phyloP scores from a whole-genome alignment of 2,113 vertebrate species.

The Chloroceryle aenea region DNA sequence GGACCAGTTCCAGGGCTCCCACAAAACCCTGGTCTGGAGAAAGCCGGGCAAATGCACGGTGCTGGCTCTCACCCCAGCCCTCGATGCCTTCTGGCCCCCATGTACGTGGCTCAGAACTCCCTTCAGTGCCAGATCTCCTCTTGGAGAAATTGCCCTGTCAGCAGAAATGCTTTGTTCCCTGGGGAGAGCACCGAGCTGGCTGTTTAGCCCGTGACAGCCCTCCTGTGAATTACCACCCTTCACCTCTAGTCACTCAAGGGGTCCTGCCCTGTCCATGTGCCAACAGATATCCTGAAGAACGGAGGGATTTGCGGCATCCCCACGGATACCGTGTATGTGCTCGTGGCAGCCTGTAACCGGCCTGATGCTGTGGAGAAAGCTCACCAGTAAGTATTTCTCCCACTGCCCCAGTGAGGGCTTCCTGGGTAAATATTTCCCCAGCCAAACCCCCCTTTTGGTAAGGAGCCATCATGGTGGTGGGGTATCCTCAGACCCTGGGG shows the following conservation, averaged over 20 bases:
- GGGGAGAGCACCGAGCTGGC: neutral
- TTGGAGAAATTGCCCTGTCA: neutral
- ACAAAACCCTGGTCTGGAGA: neutral
- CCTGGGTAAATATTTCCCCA: neutral
- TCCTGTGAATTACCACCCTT: neutral
- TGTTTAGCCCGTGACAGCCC: neutral
- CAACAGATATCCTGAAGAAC: slow-evolving; percentile 87
- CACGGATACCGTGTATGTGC: slow-evolving; percentile 90
- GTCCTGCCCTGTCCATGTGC: neutral
- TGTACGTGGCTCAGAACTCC: neutral
- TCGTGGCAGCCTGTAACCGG: slow-evolving; percentile 88
- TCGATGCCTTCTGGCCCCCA: neutral
- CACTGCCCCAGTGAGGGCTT: neutral
- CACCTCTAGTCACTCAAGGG: neutral
- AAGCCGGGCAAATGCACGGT: neutral
- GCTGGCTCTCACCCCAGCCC: neutral
- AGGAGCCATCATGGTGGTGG: neutral
- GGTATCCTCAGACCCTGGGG: neutral
- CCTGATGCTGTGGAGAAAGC: slow-evolving; percentile 88
- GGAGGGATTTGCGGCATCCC: slow-evolving; percentile 89
- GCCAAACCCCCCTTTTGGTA: neutral
- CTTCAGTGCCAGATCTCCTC: neutral
- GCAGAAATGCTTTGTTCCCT: neutral
- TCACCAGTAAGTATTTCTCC: slow-evolving; percentile 78
- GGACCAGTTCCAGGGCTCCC: neutral